A percentile compares a stretch with the other conserved stretches of the same genome.
Conservation (phyloP, 2,797 vertebrate genomes). For the Mallotus villosus region DNA sequence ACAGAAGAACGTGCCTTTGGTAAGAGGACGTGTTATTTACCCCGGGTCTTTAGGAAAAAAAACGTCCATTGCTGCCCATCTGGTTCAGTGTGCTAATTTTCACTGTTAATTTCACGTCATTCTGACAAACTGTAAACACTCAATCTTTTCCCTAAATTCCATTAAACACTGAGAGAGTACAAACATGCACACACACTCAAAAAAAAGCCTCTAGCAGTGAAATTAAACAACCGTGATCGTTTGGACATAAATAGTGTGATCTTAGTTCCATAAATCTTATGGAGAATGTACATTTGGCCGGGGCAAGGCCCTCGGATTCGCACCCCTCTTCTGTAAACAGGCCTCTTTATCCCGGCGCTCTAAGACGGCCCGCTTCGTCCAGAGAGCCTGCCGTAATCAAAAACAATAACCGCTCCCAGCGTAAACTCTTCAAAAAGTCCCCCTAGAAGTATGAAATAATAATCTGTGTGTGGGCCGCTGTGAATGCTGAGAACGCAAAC, state of each 20-base stretch:
- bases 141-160: constrained; percentile 58
- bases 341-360: constrained; percentile 46
- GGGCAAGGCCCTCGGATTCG: constrained; percentile 64
- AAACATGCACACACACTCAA: constrained; percentile 45
- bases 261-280: constrained; percentile 66
- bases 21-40: too few species aligned
- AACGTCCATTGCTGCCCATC: too few species aligned
- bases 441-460: constrained; percentile 90
- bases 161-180: constrained; percentile 55
- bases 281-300: constrained; percentile 63
- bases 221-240: constrained; percentile 65
- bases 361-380: constrained; percentile 63
- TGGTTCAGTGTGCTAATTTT: too few species aligned
- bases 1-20: too few species aligned
- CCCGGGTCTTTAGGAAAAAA: too few species aligned
- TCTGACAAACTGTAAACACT: constrained; percentile 62
- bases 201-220: constrained; percentile 60
- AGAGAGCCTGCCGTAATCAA: constrained; percentile 92
- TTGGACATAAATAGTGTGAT: constrained; percentile 68
- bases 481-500: constrained; percentile 97
- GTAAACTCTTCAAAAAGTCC: constrained; percentile 85
- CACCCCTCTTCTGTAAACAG: constrained; percentile 75
- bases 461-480: constrained; percentile 96
- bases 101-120: constrained; percentile 49
- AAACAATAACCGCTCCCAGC: constrained; percentile 95